Percentiles rank a stretch among this genome's conserved stretches.
Conservation (phyloP, 2,888 invertebrate species). For the Bombyx huttoni region DNA sequence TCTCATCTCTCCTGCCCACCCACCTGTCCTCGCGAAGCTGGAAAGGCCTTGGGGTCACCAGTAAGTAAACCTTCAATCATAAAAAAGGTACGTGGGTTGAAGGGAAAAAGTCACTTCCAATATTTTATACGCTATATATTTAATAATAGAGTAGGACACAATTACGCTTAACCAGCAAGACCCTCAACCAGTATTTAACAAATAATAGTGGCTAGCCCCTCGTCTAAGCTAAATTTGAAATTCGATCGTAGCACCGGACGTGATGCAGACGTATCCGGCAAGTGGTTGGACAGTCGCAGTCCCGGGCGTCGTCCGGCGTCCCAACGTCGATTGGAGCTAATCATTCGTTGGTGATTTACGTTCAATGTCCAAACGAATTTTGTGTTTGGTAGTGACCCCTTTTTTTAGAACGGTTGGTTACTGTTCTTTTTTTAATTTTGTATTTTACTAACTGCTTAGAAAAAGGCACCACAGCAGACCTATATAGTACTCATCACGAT, state of each 20-base stretch:
- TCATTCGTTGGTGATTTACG: conserved; percentile 1
- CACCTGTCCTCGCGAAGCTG: too few species aligned
- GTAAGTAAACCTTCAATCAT: too few species aligned
- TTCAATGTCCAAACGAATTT: not conserved
- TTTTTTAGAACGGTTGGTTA: too few species aligned
- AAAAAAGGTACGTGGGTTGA: too few species aligned
- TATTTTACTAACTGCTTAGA: too few species aligned
- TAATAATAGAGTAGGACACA: not conserved
- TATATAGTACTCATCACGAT: too few species aligned
- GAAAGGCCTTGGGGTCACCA: too few species aligned
- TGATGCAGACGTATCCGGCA: conserved; percentile 11
- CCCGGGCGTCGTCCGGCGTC: not conserved
- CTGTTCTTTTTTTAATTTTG: too few species aligned
- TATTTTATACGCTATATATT: too few species aligned
- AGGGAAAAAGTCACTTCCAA: too few species aligned
- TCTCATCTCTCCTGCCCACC: too few species aligned
- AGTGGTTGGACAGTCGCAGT: conserved; percentile 4
- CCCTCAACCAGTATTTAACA: not conserved
- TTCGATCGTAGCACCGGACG: conserved; percentile 24
- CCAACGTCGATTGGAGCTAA: conserved; percentile 1
- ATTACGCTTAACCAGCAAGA: not conserved
- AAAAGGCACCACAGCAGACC: too few species aligned
- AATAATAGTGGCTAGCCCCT: not conserved
- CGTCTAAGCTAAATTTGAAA: conserved; percentile 25
- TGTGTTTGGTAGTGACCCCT: not conserved